Evolutionary conservation across 2,888 invertebrate species (phyloP).

Genomic region (Plebejus anna): DNA sequence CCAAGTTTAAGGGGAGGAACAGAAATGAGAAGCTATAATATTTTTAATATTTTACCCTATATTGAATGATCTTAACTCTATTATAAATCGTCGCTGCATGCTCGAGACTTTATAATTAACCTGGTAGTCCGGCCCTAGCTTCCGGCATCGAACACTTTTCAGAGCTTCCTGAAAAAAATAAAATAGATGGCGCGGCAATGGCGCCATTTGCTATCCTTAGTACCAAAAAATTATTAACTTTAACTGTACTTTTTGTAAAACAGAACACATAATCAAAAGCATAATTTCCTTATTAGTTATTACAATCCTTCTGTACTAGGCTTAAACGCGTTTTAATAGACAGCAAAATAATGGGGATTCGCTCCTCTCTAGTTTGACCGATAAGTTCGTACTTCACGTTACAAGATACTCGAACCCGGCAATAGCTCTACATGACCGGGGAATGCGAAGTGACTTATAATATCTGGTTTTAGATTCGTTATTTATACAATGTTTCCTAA

Average conservation of each 20-base stretch:
- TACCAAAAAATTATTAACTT: neutral
- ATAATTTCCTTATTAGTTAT: neutral
- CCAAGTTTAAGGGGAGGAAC: neutral
- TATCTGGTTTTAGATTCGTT: conserved; percentile 28
- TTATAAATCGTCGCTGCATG: no score
- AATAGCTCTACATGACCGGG: conserved; percentile 15
- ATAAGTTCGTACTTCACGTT: conserved; percentile 12
- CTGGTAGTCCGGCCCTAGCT: no score
- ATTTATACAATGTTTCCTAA: conserved; percentile 26
- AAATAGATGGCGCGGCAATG: no score
- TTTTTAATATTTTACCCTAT: neutral
- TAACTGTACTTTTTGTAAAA: neutral
- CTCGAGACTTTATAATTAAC: no score
- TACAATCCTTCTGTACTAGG: conserved; percentile 30
- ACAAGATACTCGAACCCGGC: conserved; percentile 19
- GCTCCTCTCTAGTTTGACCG: conserved; percentile 28
- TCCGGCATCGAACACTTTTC: no score
- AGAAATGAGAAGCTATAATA: neutral
- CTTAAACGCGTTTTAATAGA: conserved; percentile 46
- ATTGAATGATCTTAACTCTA: neutral
- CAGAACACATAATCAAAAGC: neutral
- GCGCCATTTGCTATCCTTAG: no score
- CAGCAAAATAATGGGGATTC: conserved; percentile 35
- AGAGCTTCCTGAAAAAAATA: no score
- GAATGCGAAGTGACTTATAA: conserved; percentile 26